These are phyloP conservation scores for Erithacus rubecula DNA, from an alignment of 2,797 vertebrate species.

Conservation along the genomic window DNA sequence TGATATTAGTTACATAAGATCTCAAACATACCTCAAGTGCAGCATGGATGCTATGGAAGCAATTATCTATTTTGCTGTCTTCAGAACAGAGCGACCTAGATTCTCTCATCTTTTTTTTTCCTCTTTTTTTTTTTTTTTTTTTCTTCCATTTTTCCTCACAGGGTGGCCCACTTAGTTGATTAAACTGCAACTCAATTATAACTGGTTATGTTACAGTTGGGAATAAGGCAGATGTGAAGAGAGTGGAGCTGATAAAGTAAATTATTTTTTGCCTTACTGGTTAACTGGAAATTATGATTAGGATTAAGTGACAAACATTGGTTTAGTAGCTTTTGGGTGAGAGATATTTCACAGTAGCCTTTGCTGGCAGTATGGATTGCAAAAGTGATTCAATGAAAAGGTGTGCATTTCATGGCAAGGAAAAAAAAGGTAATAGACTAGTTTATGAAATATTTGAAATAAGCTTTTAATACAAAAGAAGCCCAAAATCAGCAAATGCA, in stretches of 20 bases:
- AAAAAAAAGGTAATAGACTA: neutral
- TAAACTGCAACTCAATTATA: constrained; percentile 11
- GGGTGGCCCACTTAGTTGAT: constrained; percentile 7
- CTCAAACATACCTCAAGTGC: neutral
- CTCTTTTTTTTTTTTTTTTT: neutral
- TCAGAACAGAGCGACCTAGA: constrained; percentile 16
- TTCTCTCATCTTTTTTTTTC: neutral
- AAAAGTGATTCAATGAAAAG: neutral
- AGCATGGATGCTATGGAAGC: neutral
- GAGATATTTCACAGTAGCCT: neutral
- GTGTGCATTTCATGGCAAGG: neutral
- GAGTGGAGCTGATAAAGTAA: neutral
- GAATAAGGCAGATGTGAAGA: neutral
- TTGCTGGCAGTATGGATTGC: neutral
- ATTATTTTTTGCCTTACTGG: neutral
- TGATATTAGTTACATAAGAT: neutral
- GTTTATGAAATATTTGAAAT: neutral
- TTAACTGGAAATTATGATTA: neutral
- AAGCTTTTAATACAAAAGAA: neutral
- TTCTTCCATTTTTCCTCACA: neutral
- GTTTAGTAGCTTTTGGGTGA: neutral
- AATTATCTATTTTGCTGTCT: neutral
- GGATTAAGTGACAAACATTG: neutral
- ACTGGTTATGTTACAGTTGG: neutral
- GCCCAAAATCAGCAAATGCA: neutral